Percentiles rank a stretch among this genome's conserved stretches.
Conservation (phyloP, 2,113 vertebrate species). For the Terrapene triunguis region DNA sequence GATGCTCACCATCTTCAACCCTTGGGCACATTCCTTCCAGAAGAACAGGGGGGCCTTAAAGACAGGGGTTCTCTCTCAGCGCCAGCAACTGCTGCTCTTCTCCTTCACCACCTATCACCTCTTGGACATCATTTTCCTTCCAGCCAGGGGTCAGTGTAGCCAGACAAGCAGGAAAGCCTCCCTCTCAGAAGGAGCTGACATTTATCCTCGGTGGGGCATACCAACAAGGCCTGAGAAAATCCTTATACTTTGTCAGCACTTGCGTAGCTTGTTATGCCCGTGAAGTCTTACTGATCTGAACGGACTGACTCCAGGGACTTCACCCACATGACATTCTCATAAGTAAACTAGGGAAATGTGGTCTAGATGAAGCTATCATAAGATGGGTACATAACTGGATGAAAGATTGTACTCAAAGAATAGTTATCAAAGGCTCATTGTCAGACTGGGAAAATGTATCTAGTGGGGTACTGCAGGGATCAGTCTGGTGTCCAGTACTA, state of each 20-base stretch:
- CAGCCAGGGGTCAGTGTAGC: not conserved
- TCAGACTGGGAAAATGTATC: no score
- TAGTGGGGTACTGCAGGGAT: no score
- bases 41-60: not conserved
- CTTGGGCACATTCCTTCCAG: not conserved
- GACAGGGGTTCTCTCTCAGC: not conserved
- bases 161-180: no score
- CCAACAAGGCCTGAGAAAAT: not conserved
- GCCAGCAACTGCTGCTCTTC: not conserved
- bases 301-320: not conserved
- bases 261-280: not conserved
- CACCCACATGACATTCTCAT: no score
- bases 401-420: no score
- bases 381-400: no score
- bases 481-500: no score
- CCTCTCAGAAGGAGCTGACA: not conserved
- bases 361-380: no score
- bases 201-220: not conserved
- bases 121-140: not conserved
- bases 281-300: not conserved
- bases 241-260: not conserved
- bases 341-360: no score
- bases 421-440: no score
- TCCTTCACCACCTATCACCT: not conserved
- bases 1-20: not conserved